Evolutionary conservation across 2,888 invertebrate genomes (phyloP).

Genomic region (Caenorhabditis drosophilae): DNA sequence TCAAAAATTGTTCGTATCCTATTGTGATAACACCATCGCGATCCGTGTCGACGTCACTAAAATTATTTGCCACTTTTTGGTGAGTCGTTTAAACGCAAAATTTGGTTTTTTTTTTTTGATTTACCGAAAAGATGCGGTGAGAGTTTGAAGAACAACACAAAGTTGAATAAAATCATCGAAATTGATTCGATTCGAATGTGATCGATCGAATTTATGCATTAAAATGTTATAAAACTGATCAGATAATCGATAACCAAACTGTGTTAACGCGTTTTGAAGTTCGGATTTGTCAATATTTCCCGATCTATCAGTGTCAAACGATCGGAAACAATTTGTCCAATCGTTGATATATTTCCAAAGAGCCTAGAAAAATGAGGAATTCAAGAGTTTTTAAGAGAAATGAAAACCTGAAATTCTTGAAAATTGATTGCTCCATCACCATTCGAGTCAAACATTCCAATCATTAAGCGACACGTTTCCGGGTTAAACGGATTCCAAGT

Average conservation of each 20-base stretch:
- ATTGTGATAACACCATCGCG: slow-evolving; percentile 81
- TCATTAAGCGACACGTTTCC: slow-evolving; percentile 94
- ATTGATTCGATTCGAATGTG: slow-evolving; percentile 85
- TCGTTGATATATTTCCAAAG: slow-evolving; percentile 97
- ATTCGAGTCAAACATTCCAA: slow-evolving; percentile 94
- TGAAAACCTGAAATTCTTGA: slow-evolving; percentile 82
- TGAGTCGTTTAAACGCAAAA: too few relatives aligned
- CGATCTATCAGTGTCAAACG: slow-evolving; percentile 86
- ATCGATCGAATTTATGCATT: slow-evolving; percentile 90
- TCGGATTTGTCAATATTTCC: slow-evolving; percentile 89
- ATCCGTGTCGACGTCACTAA: slow-evolving; percentile 77
- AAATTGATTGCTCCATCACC: slow-evolving; percentile 88
- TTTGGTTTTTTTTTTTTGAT: too few relatives aligned
- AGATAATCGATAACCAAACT: slow-evolving; percentile 80
- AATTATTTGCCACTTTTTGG: neutral
- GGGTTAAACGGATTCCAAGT: slow-evolving; percentile 98
- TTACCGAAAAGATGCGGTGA: slow-evolving; percentile 80
- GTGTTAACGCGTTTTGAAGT: slow-evolving; percentile 85
- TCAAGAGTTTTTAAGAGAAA: neutral
- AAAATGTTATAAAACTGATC: slow-evolving; percentile 82
- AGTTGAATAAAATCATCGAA: slow-evolving; percentile 99
- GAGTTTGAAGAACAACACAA: slow-evolving; percentile 71
- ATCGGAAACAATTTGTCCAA: slow-evolving; percentile 93
- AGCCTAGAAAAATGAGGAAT: slow-evolving; percentile 70
- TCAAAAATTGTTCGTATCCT: slow-evolving; percentile 86